Conservation (phyloP, 2,113 vertebrate species). For the Terrapene triunguis region DNA sequence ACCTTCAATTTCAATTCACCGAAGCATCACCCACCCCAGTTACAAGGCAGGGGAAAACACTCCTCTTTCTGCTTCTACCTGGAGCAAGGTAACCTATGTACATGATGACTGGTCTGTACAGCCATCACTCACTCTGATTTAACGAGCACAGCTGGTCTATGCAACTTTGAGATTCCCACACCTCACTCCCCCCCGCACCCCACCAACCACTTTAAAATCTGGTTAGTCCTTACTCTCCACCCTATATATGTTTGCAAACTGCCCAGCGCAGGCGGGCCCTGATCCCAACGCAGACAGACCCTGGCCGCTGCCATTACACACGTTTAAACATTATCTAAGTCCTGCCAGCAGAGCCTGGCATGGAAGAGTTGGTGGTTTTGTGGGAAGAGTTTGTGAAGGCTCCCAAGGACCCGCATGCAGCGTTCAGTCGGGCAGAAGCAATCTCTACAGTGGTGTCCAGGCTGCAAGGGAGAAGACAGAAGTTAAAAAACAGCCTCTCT, state of each 20-base stretch:
- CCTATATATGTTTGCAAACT: background rate
- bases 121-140: fast-evolving
- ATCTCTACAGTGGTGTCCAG: background rate
- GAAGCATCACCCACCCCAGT: background rate
- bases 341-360: background rate
- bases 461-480: background rate
- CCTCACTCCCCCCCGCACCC: background rate
- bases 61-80: background rate
- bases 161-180: background rate
- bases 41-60: too few relatives aligned
- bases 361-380: background rate
- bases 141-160: fast-evolving
- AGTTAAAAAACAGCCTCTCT: slow-evolving; percentile 45
- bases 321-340: background rate
- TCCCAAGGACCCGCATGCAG: background rate
- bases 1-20: background rate
- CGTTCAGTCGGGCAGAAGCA: slow-evolving; percentile 20
- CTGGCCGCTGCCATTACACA: fast-evolving
- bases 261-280: background rate
- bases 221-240: background rate
- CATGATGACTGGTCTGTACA: fast-evolving
- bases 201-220: fast-evolving
- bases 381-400: slow-evolving; percentile 14
- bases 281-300: background rate
- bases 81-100: fast-evolving